Evolutionary conservation across 1,140 invertebrate species (phyloP).

Genomic region (Arctopsyche grandis): DNA sequence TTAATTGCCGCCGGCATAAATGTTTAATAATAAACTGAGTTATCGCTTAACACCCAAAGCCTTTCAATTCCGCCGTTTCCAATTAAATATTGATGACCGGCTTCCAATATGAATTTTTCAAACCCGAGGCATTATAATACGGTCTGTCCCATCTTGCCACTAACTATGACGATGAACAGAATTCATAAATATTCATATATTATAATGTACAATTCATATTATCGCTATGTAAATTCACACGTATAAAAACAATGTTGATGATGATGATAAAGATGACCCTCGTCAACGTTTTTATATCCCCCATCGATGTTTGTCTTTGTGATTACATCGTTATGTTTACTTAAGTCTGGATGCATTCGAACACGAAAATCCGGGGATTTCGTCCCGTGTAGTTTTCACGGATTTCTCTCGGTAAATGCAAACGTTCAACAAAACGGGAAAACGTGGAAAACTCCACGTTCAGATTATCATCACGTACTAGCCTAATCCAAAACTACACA

Average conservation of each 20-base stretch:
- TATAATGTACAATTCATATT: too few species aligned
- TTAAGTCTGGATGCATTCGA: background rate
- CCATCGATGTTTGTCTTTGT: too few species aligned
- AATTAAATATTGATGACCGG: background rate
- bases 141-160: too few species aligned
- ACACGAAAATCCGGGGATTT: constrained; percentile 2
- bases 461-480: background rate
- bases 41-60: background rate
- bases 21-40: background rate
- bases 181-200: too few species aligned
- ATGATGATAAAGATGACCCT: too few species aligned
- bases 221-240: too few species aligned
- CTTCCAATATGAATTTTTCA: too few species aligned
- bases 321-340: background rate
- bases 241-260: too few species aligned
- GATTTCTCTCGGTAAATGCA: background rate
- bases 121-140: too few species aligned
- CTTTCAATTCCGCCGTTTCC: background rate
- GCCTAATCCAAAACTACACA: background rate
- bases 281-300: too few species aligned
- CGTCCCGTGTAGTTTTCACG: background rate
- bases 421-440: background rate
- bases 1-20: background rate
- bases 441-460: constrained; percentile 8
- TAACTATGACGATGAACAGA: too few species aligned